Evolutionary conservation across 2,888 invertebrate species (phyloP), one percentile per base, ranked within the genome.

Genomic region (Drosophila emarginata): DNA sequence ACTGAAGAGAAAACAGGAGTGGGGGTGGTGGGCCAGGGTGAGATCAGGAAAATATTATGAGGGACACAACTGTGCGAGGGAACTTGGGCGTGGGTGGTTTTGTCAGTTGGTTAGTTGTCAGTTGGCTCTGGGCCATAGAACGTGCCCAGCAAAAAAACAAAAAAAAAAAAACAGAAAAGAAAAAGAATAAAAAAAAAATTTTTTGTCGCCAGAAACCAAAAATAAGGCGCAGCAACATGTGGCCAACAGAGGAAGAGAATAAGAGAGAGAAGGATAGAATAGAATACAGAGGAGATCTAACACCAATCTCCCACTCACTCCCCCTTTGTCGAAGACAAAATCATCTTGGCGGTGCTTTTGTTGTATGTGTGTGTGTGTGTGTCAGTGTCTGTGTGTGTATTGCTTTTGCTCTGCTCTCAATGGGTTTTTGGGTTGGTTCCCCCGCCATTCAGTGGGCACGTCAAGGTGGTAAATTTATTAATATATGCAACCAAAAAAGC

Each of bases 81-180:
- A 36, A 62, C 51, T 32, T 50, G 62, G 68, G 69, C 56, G 67
- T 61, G 65, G 61, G 61, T 61, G 64, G 57, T 53, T 68, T 64
- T 54, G 64, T 54, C 45, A 65, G 66, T 63, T 70, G 69, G 32
- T 32, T 32, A 32, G 32, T 32, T 32, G 9, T 26, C 6, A 26
- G 4, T 82, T 81, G 81, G 81, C 85, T 79, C 74, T 79, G 82
- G 78, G 80, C 80, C 85, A 85, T 82, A 70, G 74, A 76, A 80
- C 80, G 78, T 77, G 78, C 82, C 78, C 76, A 77, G 66, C 79
- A 68, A 45, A 67, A 67, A 64, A 64, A 64, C 54, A 62, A 72
- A 61, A 53, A 62, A 40, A 60, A 61, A 61, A 45, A 57, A 59
- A 45, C n/a, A n/a, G n/a, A n/a, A n/a, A n/a, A n/a, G n/a, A n/a